A percentile compares a stretch with the other conserved stretches of the same genome.
Conservation (phyloP, 2,113 vertebrate genomes). For the Bos indicus region DNA sequence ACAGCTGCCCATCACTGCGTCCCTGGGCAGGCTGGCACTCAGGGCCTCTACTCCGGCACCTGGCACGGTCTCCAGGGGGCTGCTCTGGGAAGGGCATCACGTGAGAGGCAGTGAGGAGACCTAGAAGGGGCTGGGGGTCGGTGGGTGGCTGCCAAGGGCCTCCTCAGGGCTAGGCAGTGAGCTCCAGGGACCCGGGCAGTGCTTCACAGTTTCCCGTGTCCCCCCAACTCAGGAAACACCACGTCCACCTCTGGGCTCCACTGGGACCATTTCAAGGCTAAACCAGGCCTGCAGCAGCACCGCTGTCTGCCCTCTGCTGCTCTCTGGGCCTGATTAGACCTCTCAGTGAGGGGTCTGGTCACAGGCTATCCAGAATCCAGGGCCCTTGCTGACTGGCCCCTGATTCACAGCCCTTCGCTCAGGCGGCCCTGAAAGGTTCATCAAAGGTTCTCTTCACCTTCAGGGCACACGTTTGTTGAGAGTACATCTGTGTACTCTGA, state of each 20-base stretch:
- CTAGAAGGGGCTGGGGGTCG: background rate
- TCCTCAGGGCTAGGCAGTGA: rapidly evolving
- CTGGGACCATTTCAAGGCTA: background rate
- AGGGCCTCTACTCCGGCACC: background rate
- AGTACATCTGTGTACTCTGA: background rate
- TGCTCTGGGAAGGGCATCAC: background rate
- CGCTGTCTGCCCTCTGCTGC: background rate
- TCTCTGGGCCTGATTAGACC: background rate
- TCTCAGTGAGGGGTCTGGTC: background rate
- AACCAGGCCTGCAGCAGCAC: background rate
- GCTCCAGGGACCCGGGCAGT: background rate
- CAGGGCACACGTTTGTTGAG: background rate
- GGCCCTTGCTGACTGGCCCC: background rate
- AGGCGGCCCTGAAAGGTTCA: background rate
- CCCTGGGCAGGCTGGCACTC: background rate
- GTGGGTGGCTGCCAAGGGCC: background rate
- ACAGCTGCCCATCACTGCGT: rapidly evolving
- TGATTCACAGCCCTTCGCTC: background rate
- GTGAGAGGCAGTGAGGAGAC: background rate
- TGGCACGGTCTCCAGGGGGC: background rate
- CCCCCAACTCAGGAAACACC: background rate
- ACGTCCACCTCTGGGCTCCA: background rate
- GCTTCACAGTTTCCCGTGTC: background rate
- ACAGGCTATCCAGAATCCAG: background rate
- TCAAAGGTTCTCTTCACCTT: background rate